Base-by-base conservation (phyloP, 1,140 invertebrate genomes). In the Dendrolimus kikuchii region DNA sequence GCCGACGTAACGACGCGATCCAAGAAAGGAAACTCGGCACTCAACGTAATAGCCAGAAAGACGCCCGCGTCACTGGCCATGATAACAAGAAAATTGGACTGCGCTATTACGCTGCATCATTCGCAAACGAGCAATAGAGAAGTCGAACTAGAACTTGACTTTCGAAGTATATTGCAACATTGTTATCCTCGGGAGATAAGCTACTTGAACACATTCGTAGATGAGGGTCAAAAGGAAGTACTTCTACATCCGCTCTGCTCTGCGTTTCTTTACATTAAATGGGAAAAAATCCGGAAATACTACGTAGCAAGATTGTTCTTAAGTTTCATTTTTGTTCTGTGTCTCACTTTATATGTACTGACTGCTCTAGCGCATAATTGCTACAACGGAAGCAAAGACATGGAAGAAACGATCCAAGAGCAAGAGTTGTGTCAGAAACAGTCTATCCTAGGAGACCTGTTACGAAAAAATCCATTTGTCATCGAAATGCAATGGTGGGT, bases 271-370 rank as follows among this genome's bases (percentile, higher is more conserved):
- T 92, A 95, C 68, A 89, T 95, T 8, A 95, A 96, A 76, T 96
- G 95, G 95, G 92, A 95, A 62, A 95, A 95, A 76, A 95, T 96
- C 59, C 88, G 94, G n/a, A 94, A 94, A 77, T 95, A 95, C 70
- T 96, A 96, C 68, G 92, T 95, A 5, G 93, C 92, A 1, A 89
- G 94, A 54, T 82, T 95, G 53, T 88, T 95, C 45, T 92, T 96
- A 66, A 95, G 93, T 76, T 91, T 94, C 52, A 89, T 94, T 43
- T 95, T 95, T 69, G 92, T 95, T 53, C 74, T 95, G 7, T 92
- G 94, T 62, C 87, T 95, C 4, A 94, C 93, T 1, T 75, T 93
- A 2, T 95, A 94, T 79, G 93, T 95, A 9, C 86, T 94, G 66
- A 93, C 91, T 2, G 92, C 93, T 2, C 70, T 95, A 46, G 93